Evolutionary conservation across 1,140 invertebrate genomes (phyloP).

Genomic region (Drosophila cardini): DNA sequence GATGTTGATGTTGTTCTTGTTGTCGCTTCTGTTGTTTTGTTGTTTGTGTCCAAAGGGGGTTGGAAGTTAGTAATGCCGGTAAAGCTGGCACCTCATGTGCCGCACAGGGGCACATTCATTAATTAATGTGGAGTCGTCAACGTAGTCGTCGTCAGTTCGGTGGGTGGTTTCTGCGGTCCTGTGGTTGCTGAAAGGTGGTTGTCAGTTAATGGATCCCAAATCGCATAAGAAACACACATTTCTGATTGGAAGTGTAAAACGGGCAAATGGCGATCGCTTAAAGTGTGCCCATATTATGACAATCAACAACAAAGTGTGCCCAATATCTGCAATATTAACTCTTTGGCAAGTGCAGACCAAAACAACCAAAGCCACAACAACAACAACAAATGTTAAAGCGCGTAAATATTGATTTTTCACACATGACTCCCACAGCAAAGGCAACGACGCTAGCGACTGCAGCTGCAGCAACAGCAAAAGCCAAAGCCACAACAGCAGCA

Average conservation of each 20-base stretch:
- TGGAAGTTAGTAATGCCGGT: conserved; percentile 43
- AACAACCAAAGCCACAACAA: conserved; percentile 28
- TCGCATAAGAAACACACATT: conserved; percentile 7
- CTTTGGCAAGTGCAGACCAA: conserved; percentile 25
- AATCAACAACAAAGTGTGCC: conserved; percentile 10
- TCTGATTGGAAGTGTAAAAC: conserved; percentile 14
- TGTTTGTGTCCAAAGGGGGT: conserved; percentile 36
- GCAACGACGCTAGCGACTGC: background rate
- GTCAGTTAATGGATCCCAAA: conserved; percentile 39
- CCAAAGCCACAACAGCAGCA: background rate
- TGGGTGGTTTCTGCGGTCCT: too few species aligned
- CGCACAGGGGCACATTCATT: conserved; percentile 68
- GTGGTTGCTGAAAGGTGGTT: conserved; percentile 67
- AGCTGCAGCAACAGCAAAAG: conserved; percentile 3
- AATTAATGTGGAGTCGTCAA: conserved; percentile 67
- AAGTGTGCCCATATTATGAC: conserved; percentile 7
- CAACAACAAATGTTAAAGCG: conserved; percentile 38
- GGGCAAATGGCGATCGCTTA: conserved; percentile 1
- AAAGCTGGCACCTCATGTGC: conserved; percentile 47
- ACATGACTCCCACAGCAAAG: conserved; percentile 52
- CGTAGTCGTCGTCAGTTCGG: conserved; percentile 36
- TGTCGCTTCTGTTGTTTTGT: conserved; percentile 9
- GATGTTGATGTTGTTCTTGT: conserved; percentile 18
- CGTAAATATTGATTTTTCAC: conserved; percentile 79
- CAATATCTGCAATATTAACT: background rate